Percentiles rank a stretch among this genome's conserved stretches.
phyloP scores from a whole-genome alignment of 2,113 vertebrate genomes.

The Zosterops japonicus region DNA sequence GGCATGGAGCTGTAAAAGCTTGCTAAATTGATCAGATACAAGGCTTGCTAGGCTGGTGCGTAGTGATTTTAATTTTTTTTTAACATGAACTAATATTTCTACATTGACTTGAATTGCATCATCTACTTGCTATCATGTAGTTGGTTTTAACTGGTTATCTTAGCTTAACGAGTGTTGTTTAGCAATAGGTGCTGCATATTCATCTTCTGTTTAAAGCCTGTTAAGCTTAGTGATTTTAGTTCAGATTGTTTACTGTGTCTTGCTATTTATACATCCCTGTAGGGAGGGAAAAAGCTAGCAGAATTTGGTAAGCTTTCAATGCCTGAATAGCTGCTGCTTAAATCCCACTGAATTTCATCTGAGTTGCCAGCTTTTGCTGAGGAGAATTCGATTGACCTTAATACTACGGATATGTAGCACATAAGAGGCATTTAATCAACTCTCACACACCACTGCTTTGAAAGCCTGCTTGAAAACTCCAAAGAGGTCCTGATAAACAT shows the following conservation, averaged over 20 bases:
- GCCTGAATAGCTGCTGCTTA: not conserved
- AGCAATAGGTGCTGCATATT: not conserved
- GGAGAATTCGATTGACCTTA: constrained; percentile 32
- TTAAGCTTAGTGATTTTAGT: not conserved
- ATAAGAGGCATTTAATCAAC: constrained; percentile 15
- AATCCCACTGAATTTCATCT: constrained; percentile 10
- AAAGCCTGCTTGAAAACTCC: not conserved
- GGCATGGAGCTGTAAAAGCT: not conserved
- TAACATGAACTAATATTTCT: not conserved
- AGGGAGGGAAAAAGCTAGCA: not conserved
- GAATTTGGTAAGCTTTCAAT: constrained; percentile 5
- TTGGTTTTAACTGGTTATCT: not conserved
- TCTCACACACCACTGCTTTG: not conserved
- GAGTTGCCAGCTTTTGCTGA: constrained; percentile 27
- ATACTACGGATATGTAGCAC: not conserved
- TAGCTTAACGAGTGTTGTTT: not conserved
- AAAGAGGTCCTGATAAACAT: not conserved
- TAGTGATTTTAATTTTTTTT: not conserved
- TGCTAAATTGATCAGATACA: not conserved
- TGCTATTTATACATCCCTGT: not conserved
- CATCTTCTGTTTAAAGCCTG: not conserved
- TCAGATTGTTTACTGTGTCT: not conserved
- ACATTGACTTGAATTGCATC: not conserved
- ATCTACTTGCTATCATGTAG: not conserved
- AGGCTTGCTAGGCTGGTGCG: not conserved